Evolutionary conservation across 2,113 vertebrate genomes (phyloP).

Genomic region (Clarias magur): DNA sequence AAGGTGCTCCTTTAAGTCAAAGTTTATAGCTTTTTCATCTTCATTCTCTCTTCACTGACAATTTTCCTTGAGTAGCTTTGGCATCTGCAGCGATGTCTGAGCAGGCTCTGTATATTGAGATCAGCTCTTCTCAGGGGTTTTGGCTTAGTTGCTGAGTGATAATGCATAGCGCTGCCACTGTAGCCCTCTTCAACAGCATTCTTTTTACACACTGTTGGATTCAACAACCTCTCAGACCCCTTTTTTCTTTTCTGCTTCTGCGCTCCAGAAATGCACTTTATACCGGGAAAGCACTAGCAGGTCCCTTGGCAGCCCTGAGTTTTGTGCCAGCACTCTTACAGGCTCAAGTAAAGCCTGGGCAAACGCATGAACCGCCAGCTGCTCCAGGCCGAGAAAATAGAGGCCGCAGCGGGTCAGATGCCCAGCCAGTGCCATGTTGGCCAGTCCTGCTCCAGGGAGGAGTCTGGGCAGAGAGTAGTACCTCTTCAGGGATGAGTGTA

Average conservation of each 20-base stretch:
- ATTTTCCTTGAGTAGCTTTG: conserved; percentile 17
- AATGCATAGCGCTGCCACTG: conserved; percentile 24
- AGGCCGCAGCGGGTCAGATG: conserved; percentile 46
- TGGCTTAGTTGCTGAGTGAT: conserved; percentile 13
- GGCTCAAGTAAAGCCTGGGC: conserved; percentile 52
- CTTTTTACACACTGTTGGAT: conserved; percentile 34
- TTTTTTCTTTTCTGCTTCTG: conserved; percentile 4
- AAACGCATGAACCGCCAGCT: conserved; percentile 49
- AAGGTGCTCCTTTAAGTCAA: conserved; percentile 13
- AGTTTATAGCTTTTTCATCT: conserved; percentile 21
- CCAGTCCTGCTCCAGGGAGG: conserved; percentile 48
- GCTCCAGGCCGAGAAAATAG: conserved; percentile 39
- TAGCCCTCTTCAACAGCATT: conserved; percentile 37
- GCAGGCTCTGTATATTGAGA: conserved; percentile 12
- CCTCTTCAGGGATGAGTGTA: conserved; percentile 43
- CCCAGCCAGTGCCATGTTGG: conserved; percentile 46
- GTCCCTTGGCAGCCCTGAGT: conserved; percentile 9
- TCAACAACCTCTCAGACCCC: conserved; percentile 16
- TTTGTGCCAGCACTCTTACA: conserved; percentile 37
- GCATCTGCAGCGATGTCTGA: conserved; percentile 18
- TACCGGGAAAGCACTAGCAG: conserved; percentile 7
- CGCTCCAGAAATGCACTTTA: conserved; percentile 5
- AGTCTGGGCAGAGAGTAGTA: conserved; percentile 46
- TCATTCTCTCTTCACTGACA: conserved; percentile 36
- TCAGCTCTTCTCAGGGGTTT: conserved; percentile 25